Evolutionary conservation across 2,797 vertebrate species (phyloP).

Genomic region (Hypotaenidia okinawae): DNA sequence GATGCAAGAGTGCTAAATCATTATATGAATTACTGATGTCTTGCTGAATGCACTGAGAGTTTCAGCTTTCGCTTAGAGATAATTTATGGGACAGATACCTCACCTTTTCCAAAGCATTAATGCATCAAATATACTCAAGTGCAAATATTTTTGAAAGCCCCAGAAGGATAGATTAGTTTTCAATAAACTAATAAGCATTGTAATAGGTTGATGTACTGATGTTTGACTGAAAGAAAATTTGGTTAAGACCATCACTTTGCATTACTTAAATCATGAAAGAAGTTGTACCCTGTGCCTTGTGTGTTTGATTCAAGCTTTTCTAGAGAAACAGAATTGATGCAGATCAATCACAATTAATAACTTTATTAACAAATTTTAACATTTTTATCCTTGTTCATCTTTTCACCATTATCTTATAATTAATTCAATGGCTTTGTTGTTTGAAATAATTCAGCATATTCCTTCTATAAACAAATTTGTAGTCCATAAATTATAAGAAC

Average conservation of each 20-base stretch:
- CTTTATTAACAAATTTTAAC: background rate
- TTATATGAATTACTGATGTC: slow-evolving; percentile 23
- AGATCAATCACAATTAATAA: background rate
- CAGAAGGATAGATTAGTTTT: background rate
- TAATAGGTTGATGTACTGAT: background rate
- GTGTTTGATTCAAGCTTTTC: background rate
- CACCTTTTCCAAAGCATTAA: slow-evolving; percentile 22
- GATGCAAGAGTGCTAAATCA: slow-evolving; percentile 35
- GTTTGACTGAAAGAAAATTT: background rate
- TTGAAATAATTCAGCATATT: background rate
- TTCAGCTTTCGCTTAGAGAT: background rate
- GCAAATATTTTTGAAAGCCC: background rate
- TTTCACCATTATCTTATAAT: background rate
- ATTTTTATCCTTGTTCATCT: background rate
- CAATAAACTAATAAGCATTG: background rate
- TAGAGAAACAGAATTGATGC: background rate
- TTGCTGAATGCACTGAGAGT: background rate
- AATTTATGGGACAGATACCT: background rate
- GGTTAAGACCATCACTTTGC: background rate
- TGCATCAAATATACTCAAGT: slow-evolving; percentile 17
- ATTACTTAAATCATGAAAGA: background rate
- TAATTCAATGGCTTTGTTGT: background rate
- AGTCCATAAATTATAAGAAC: background rate
- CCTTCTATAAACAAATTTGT: background rate
- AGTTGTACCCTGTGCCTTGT: background rate